phyloP scores from a whole-genome alignment of 2,113 vertebrate genomes.

The Toxostoma redivivum region DNA sequence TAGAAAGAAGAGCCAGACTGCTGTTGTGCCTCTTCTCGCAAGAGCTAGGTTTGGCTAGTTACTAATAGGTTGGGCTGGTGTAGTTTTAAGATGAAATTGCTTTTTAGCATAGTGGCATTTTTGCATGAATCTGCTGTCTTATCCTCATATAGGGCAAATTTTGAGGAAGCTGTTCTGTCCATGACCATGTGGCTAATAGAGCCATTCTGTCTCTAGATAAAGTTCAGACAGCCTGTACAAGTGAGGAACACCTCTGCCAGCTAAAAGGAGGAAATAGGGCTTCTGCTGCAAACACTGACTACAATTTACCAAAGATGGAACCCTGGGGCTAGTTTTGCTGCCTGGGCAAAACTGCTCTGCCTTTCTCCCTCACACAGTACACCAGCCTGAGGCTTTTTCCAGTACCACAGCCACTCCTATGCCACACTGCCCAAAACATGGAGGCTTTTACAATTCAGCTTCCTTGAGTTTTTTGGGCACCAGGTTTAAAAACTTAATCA shows the following conservation, averaged over 20 bases:
- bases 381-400: too few species aligned
- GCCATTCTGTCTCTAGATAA: neutral
- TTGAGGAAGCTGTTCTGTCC: neutral
- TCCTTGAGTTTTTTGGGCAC: neutral
- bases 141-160: neutral
- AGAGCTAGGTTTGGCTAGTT: neutral
- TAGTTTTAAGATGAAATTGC: neutral
- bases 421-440: too few species aligned
- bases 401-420: rapidly evolving
- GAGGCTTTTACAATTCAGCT: neutral
- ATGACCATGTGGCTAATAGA: neutral
- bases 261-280: neutral
- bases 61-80: neutral
- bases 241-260: neutral
- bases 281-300: neutral
- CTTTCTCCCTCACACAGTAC: neutral
- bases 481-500: neutral
- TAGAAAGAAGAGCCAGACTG: neutral
- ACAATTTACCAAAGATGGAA: neutral
- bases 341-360: neutral
- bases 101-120: neutral
- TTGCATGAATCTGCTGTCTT: neutral
- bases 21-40: neutral
- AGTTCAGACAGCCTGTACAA: rapidly evolving
- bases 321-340: neutral